phyloP scores from a whole-genome alignment of 1,140 invertebrate species.

The Drosophila kanapiae region DNA sequence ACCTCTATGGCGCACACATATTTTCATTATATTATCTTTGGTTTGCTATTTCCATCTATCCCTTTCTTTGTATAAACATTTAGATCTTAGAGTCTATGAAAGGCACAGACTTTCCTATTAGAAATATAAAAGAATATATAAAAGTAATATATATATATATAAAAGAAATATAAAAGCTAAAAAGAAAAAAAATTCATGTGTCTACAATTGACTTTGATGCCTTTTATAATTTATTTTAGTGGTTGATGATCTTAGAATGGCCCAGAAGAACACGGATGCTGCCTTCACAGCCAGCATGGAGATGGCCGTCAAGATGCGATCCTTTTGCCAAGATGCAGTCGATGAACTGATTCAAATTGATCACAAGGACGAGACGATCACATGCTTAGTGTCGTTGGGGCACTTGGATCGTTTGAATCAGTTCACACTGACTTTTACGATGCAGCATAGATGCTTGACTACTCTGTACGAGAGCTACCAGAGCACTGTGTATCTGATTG shows the following conservation, averaged over 20 bases:
- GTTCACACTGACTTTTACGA: conserved; percentile 53
- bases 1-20: too few relatives aligned
- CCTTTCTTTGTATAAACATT: too few relatives aligned
- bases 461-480: conserved; percentile 51
- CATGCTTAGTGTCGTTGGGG: conserved; percentile 55
- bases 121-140: too few relatives aligned
- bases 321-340: conserved; percentile 43
- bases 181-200: too few relatives aligned
- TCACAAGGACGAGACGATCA: conserved; percentile 47
- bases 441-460: conserved; percentile 44
- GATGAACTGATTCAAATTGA: conserved; percentile 49
- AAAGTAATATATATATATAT: too few relatives aligned
- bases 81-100: too few relatives aligned
- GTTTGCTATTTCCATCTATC: too few relatives aligned
- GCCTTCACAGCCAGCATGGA: conserved; percentile 44
- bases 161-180: too few relatives aligned
- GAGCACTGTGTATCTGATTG: conserved; percentile 60
- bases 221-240: conserved; percentile 47
- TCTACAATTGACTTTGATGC: too few relatives aligned
- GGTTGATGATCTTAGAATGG: conserved; percentile 68
- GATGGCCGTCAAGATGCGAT: conserved; percentile 14
- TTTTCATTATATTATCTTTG: too few relatives aligned
- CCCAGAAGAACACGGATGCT: conserved; percentile 56
- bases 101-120: too few relatives aligned
- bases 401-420: conserved; percentile 71